Evolutionary conservation across 2,888 invertebrate species (phyloP).

Genomic region (Meandrusa payeni): DNA sequence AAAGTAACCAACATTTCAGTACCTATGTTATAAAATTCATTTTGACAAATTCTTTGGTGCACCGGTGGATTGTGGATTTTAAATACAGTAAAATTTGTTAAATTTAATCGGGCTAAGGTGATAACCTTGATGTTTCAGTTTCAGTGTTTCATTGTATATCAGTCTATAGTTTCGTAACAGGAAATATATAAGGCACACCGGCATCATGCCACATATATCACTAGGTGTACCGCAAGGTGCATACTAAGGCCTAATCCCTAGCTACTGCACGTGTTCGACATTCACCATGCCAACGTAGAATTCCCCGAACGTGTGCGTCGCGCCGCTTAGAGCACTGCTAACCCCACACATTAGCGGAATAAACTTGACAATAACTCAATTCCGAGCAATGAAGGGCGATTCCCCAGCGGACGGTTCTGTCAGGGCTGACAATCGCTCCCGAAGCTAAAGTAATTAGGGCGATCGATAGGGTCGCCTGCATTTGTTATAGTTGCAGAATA

Average conservation of each 20-base stretch:
- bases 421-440: conserved; percentile 56
- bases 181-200: too few relatives aligned
- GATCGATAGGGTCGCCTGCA: conserved; percentile 53
- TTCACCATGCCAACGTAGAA: conserved; percentile 45
- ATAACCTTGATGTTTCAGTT: too few relatives aligned
- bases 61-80: too few relatives aligned
- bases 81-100: too few relatives aligned
- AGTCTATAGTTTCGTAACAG: too few relatives aligned
- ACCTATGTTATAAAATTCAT: too few relatives aligned
- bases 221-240: conserved; percentile 18
- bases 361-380: conserved; percentile 79
- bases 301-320: conserved; percentile 30
- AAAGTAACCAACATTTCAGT: too few relatives aligned
- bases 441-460: conserved; percentile 66
- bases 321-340: conserved; percentile 38
- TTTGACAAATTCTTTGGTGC: too few relatives aligned
- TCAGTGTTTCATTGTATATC: too few relatives aligned
- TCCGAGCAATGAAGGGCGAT: conserved; percentile 64
- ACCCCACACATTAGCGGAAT: conserved; percentile 74
- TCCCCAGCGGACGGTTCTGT: conserved; percentile 51
- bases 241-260: conserved; percentile 21
- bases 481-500: conserved; percentile 34
- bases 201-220: too few relatives aligned
- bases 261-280: conserved; percentile 49
- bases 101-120: too few relatives aligned